These are phyloP conservation scores for Andinoacara biseriatus DNA, from an alignment of 2,113 vertebrate genomes.

Conservation along the genomic window DNA sequence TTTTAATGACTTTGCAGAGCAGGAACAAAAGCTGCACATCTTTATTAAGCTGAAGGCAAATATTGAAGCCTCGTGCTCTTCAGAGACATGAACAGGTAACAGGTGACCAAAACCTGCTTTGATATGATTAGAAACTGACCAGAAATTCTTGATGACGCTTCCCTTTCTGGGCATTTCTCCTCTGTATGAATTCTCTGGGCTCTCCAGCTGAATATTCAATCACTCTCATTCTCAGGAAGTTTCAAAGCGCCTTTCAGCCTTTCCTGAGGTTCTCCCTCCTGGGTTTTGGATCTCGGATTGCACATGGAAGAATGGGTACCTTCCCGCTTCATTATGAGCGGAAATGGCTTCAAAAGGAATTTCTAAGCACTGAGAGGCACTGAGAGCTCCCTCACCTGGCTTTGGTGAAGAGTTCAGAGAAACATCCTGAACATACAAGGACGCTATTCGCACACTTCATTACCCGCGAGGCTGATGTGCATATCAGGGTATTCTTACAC, in stretches of 20 bases:
- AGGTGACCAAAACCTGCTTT: not conserved
- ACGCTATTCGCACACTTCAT: not conserved
- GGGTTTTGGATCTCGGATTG: constrained; percentile 28
- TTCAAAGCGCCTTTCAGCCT: constrained; percentile 41
- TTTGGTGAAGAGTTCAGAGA: constrained; percentile 30
- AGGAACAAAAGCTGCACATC: not conserved
- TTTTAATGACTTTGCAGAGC: constrained; percentile 3
- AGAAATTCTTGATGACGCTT: constrained; percentile 17
- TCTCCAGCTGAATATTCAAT: constrained; percentile 57
- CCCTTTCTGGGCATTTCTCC: constrained; percentile 18
- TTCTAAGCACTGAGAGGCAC: constrained; percentile 19
- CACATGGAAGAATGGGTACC: not conserved
- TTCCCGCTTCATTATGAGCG: constrained; percentile 29
- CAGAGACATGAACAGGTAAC: constrained; percentile 40
- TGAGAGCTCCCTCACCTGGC: constrained; percentile 14
- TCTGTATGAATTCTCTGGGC: constrained; percentile 31
- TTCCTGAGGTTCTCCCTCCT: constrained; percentile 38
- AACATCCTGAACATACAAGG: constrained; percentile 17
- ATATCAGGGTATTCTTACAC: constrained; percentile 1
- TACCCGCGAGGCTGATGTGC: not conserved
- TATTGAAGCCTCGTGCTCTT: constrained; percentile 19
- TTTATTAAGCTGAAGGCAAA: constrained; percentile 23
- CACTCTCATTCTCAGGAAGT: constrained; percentile 39
- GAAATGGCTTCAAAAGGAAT: constrained; percentile 65
- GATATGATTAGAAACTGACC: not conserved